A percentile compares a stretch with the other conserved stretches of the same genome.
Conservation (phyloP, 2,888 invertebrate genomes). For the Dexiosoma caninum region DNA sequence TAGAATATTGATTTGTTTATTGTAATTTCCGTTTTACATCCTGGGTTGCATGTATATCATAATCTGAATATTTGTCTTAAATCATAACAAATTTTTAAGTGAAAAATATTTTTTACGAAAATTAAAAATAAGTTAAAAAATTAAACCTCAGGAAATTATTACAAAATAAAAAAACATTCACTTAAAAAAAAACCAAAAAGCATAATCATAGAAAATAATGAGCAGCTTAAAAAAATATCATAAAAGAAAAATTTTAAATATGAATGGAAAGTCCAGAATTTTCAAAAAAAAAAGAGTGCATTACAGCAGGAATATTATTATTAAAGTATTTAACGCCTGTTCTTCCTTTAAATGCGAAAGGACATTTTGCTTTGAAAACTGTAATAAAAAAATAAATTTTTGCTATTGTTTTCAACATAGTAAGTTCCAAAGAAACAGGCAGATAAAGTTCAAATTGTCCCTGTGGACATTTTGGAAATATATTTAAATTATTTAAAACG, state of each 20-base stretch:
- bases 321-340: no score
- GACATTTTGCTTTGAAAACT: no score
- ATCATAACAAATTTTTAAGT: conserved; percentile 26
- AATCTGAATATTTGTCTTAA: conserved; percentile 10
- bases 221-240: conserved; percentile 52
- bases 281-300: background rate
- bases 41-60: conserved; percentile 61
- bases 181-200: conserved; percentile 33
- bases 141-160: conserved; percentile 61
- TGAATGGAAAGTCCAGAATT: no score
- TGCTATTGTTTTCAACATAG: no score
- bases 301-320: background rate
- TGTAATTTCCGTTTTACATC: conserved; percentile 34
- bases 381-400: no score
- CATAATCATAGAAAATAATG: conserved; percentile 49
- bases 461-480: background rate
- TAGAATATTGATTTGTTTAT: background rate
- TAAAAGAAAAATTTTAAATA: conserved; percentile 1
- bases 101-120: conserved; percentile 22
- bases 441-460: conserved; percentile 51
- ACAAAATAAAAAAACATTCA: conserved; percentile 60
- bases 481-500: background rate
- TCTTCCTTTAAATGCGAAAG: conserved; percentile 26
- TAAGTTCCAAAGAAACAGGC: conserved; percentile 2
- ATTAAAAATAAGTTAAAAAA: conserved; percentile 22